Percentiles rank a stretch among this genome's conserved stretches.
Conservation (phyloP, 1,140 invertebrate genomes). For the Popillia japonica region DNA sequence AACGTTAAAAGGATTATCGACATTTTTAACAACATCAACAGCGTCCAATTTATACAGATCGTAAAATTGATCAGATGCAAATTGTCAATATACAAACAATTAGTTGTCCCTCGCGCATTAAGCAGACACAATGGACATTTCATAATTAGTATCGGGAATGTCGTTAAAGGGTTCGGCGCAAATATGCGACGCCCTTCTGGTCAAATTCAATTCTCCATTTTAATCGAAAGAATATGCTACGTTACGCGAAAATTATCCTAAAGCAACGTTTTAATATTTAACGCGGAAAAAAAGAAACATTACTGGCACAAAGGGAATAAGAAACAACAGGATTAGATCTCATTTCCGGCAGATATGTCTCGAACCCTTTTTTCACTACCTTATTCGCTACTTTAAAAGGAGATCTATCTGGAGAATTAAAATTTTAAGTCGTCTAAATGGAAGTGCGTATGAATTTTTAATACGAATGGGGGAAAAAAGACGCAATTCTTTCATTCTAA, state of each 20-base stretch:
- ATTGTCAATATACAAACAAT: conserved; percentile 61
- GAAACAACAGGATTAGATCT: not conserved
- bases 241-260: not conserved
- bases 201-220: conserved; percentile 51
- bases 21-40: conserved; percentile 7
- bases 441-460: not conserved
- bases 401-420: not conserved
- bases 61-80: conserved; percentile 58
- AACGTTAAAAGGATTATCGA: not conserved
- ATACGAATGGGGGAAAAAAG: not conserved
- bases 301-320: not conserved
- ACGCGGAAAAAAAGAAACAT: not conserved
- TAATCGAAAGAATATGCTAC: conserved; percentile 24
- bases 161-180: conserved; percentile 55
- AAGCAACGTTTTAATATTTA: not conserved
- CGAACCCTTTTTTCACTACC: too few species aligned
- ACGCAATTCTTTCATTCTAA: not conserved
- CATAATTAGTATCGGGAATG: conserved; percentile 59
- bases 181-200: conserved; percentile 54
- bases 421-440: too few species aligned
- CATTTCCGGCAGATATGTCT: not conserved
- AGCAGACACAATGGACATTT: conserved; percentile 57
- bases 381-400: not conserved
- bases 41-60: not conserved
- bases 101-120: conserved; percentile 54